Evolutionary conservation across 2,888 invertebrate species (phyloP), one percentile per base, ranked within the genome.

Genomic region (Galerucella pusilla): DNA sequence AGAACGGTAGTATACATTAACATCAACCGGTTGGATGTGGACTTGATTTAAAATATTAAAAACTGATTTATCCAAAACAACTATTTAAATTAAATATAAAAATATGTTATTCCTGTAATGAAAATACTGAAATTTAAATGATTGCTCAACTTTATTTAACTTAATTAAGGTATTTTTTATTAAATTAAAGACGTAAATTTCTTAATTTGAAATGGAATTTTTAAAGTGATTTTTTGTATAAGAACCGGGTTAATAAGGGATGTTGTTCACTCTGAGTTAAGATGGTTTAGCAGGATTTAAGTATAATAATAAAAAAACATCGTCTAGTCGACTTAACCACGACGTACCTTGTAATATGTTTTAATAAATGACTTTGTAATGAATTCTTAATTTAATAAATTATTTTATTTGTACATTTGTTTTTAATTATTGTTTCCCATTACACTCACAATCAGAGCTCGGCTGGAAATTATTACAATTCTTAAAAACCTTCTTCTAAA

Each of bases 381-480:
- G 7, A 20, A 57, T 57, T 57, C 7, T 20, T 57, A 10, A 57
- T 57, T 57, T 57, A 57, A 57, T 57, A 57, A 57, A 57, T 57
- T 57, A 57, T 57, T 57, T 57, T 57, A 57, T 57, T 57, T 20
- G 10, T 57, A 20, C 57, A 20, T 57, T 57, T 57, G 10, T 57
- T 57, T 52, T 20, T 54, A 54, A 5, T 54, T 54, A 5, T n/a
- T 5, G 5, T 52, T n/a, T 52, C 7, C 57, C 20, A 9, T 57
- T 10, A 46, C 12, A 46, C 12, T 5, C 35, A 35, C 35, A 35
- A 35, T 35, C 35, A 4, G 5, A 35, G 5, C 35, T 46, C 11
- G 46, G 11, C 46, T 46, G 46, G 46, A 35, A 35, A 35, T 35
- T 35, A 35, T 35, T 35, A 35, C 28, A 28, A 28, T 5, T 35